These are phyloP conservation scores for Seriola dumerili DNA, from an alignment of 2,113 vertebrate genomes.

Conservation along the genomic window DNA sequence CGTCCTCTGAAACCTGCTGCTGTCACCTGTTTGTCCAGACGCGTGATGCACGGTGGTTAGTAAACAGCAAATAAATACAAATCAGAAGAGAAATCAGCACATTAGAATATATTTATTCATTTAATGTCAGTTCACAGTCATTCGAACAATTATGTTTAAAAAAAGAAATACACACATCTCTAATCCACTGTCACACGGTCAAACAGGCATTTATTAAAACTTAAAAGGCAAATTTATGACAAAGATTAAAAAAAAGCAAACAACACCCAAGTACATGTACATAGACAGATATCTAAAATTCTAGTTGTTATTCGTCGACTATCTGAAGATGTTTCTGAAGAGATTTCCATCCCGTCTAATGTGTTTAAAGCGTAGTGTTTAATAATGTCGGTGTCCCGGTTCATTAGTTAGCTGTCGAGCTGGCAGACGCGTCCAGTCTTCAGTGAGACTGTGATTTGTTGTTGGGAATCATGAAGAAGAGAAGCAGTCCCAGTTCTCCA, in stretches of 20 bases:
- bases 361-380: neutral
- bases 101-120: neutral
- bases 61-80: conserved; percentile 11
- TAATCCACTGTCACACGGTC: neutral
- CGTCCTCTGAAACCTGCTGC: neutral
- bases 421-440: neutral
- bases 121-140: conserved; percentile 17
- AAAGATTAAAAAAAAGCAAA: neutral
- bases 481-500: conserved; percentile 62
- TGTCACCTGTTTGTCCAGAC: neutral
- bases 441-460: neutral
- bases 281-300: neutral
- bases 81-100: conserved; percentile 24
- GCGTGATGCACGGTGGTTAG: neutral
- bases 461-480: neutral
- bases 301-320: neutral
- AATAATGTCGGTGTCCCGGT: neutral
- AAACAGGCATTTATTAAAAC: neutral
- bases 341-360: neutral
- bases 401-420: neutral
- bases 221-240: conserved; percentile 32
- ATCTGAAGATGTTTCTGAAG: neutral
- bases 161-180: neutral
- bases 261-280: neutral
- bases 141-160: neutral